Evolutionary conservation across 2,113 vertebrate species (phyloP), one percentile per base, ranked within the genome.

Genomic region (Prinia subflava): DNA sequence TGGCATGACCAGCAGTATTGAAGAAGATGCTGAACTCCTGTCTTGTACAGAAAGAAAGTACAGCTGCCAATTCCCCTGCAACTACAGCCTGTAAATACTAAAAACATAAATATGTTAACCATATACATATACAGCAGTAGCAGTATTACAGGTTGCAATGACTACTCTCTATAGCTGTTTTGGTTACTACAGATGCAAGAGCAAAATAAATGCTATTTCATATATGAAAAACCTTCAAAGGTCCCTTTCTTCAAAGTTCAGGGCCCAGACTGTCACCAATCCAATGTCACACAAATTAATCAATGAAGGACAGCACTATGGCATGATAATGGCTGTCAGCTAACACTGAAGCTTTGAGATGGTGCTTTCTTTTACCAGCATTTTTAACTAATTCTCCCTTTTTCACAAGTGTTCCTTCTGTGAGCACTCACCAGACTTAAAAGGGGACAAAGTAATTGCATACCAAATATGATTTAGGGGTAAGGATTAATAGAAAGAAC

Each of bases 81-180:
- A 79, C 92, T 95, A 83, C 35, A 95, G 71, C 87, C 92, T 94
- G 94, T 87, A 96, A 97, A 78, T 96, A 95, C 35, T 65, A 85
- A 77, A 76, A 91, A 33, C 9, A 60, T 97, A 97, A 97, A 97
- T 97, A 98, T 8, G 82, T 94, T 84, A 70, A 87, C 73, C 96
- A 89, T 90, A 96, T 96, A 97, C 96, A 96, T 91, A 94, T 94
- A 97, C 89, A 89, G 62, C 89, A 89, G 89, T 25, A 95, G 87
- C 89, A 87, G 90, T 27, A 68, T 92, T 94, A 95, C 27, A 92
- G 69, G 83, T 90, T 68, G 93, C 65, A 49, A 52, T 67, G 64
- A 86, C 92, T 94, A 93, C 33, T 92, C 95, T 96, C 90, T 56
- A 6, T 62, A 65, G 90, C 47, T 90, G 87, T 67, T 96, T 90